phyloP scores from a whole-genome alignment of 2,888 invertebrate genomes.

The Andrena haemorrhoa region DNA sequence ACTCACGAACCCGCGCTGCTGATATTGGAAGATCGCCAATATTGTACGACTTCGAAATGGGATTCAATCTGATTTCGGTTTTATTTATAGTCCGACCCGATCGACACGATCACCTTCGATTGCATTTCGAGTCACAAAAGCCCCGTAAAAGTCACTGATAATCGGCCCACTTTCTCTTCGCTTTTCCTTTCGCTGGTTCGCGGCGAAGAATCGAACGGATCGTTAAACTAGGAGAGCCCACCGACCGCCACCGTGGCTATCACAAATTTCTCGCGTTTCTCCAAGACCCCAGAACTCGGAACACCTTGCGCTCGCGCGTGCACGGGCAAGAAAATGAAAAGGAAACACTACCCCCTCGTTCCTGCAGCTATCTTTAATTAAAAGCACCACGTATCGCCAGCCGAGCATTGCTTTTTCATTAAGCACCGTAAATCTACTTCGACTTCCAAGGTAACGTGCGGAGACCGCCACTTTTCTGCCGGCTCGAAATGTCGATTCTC shows the following conservation, averaged over 20 bases:
- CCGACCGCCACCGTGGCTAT: neutral
- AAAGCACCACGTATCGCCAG: neutral
- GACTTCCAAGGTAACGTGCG: neutral
- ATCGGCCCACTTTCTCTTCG: slow-evolving; percentile 52
- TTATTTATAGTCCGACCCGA: slow-evolving; percentile 66
- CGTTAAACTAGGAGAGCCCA: too few relatives aligned
- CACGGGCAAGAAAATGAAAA: too few relatives aligned
- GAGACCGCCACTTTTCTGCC: neutral
- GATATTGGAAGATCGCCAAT: slow-evolving; percentile 73
- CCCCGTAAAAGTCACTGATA: slow-evolving; percentile 34
- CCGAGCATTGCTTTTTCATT: slow-evolving; percentile 3
- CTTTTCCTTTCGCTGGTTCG: slow-evolving; percentile 38
- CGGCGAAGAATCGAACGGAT: neutral
- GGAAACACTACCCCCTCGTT: too few relatives aligned
- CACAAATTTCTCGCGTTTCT: too few relatives aligned
- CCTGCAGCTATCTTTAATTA: neutral
- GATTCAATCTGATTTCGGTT: slow-evolving; percentile 72
- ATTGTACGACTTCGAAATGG: slow-evolving; percentile 66
- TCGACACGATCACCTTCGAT: slow-evolving; percentile 40
- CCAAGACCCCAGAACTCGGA: too few relatives aligned
- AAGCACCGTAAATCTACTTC: slow-evolving; percentile 2
- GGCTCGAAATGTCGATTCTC: too few relatives aligned
- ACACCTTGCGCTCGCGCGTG: too few relatives aligned
- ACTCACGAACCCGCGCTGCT: slow-evolving; percentile 40
- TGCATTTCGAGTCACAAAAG: slow-evolving; percentile 16